phyloP scores from a whole-genome alignment of 2,113 vertebrate genomes.

The Tinamus guttatus region DNA sequence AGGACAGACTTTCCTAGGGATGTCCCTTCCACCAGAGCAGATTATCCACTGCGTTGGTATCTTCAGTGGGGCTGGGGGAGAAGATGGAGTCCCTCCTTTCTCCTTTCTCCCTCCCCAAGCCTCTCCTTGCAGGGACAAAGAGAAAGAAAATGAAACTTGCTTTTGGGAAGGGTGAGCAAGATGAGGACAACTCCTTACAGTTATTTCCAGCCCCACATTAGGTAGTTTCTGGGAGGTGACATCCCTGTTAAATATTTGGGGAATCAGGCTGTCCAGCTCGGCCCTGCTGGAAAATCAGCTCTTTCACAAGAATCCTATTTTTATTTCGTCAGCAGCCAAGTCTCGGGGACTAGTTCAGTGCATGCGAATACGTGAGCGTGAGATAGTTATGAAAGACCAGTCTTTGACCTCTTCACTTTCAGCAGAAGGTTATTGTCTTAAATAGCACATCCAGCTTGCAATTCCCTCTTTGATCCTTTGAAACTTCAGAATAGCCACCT shows the following conservation, averaged over 20 bases:
- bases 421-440: conserved; percentile 56
- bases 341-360: neutral
- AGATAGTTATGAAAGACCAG: conserved; percentile 46
- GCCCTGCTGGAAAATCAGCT: neutral
- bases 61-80: neutral
- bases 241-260: neutral
- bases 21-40: neutral
- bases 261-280: neutral
- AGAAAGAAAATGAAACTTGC: neutral
- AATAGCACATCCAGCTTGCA: conserved; percentile 31
- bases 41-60: neutral
- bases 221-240: neutral
- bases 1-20: neutral
- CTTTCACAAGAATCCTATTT: neutral
- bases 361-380: rapidly evolving
- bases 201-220: neutral
- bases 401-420: conserved; percentile 21
- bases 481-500: conserved; percentile 17
- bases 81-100: neutral
- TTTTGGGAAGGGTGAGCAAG: neutral
- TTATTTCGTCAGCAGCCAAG: conserved; percentile 28
- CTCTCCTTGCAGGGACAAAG: neutral
- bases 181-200: neutral
- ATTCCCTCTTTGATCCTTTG: conserved; percentile 48
- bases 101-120: rapidly evolving